Conservation (phyloP, 2,797 vertebrate genomes). For the Schizopygopsis malacanthus region DNA sequence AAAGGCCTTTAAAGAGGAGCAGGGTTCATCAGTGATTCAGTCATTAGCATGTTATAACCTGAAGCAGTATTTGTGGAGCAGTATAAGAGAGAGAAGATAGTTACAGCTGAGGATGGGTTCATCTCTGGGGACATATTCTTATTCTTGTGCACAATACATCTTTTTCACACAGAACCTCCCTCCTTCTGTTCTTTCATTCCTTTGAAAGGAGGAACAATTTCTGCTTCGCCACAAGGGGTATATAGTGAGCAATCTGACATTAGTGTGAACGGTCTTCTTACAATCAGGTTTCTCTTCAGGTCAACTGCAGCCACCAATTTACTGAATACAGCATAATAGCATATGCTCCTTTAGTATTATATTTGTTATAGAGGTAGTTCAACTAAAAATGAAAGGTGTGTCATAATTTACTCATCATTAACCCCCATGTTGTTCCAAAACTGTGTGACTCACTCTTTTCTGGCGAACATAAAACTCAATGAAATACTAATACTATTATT, state of each 20-base stretch:
- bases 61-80: conserved; percentile 5
- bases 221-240: neutral
- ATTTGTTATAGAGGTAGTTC: neutral
- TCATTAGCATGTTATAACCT: conserved; percentile 67
- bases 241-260: neutral
- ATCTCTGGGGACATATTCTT: conserved; percentile 28
- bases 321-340: neutral
- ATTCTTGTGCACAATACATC: conserved; percentile 24
- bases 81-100: conserved; percentile 1
- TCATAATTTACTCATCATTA: neutral
- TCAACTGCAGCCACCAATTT: neutral
- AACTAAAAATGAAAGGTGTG: neutral
- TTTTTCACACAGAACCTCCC: neutral
- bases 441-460: neutral
- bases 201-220: neutral
- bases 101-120: neutral
- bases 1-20: conserved; percentile 68
- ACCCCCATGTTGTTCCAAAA: neutral
- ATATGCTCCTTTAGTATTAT: neutral
- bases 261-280: neutral
- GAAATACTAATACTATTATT: neutral
- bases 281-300: neutral
- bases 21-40: conserved; percentile 64
- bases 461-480: neutral
- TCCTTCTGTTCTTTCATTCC: neutral